Percentiles rank a stretch among this genome's conserved stretches.
Conservation (phyloP, 2,113 vertebrate genomes). For the Propithecus coquereli region DNA sequence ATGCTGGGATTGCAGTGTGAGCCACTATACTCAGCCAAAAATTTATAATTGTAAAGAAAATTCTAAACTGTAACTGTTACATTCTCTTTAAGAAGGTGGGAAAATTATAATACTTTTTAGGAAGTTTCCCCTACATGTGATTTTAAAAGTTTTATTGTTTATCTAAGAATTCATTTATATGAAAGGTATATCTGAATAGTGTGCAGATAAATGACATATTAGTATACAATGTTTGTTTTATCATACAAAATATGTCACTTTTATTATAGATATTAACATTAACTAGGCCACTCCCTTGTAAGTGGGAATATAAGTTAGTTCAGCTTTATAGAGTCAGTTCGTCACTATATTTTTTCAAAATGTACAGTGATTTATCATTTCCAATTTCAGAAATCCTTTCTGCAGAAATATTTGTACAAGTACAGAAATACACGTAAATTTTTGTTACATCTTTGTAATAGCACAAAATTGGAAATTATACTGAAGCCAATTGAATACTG, state of each 20-base stretch:
- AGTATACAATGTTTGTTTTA: neutral
- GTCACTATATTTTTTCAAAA: neutral
- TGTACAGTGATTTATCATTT: neutral
- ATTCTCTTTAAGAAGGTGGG: neutral
- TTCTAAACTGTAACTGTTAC: neutral
- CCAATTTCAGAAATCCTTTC: neutral
- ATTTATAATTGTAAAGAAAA: neutral
- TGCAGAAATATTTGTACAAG: neutral
- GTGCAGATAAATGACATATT: neutral
- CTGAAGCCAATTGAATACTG: neutral
- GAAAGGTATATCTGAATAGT: neutral
- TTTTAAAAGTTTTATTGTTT: neutral
- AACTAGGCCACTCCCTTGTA: neutral
- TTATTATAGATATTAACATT: neutral
- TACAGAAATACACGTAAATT: neutral
- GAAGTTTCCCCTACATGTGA: neutral
- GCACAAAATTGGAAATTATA: neutral
- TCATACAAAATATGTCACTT: neutral
- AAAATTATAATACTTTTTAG: neutral
- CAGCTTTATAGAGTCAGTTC: neutral
- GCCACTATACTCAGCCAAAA: neutral
- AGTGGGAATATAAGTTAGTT: neutral
- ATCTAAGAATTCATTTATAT: neutral
- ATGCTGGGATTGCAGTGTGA: too few species aligned
- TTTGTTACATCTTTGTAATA: neutral